Base-by-base conservation (phyloP, 2,797 vertebrate species). In the Danio albolineatus region DNA sequence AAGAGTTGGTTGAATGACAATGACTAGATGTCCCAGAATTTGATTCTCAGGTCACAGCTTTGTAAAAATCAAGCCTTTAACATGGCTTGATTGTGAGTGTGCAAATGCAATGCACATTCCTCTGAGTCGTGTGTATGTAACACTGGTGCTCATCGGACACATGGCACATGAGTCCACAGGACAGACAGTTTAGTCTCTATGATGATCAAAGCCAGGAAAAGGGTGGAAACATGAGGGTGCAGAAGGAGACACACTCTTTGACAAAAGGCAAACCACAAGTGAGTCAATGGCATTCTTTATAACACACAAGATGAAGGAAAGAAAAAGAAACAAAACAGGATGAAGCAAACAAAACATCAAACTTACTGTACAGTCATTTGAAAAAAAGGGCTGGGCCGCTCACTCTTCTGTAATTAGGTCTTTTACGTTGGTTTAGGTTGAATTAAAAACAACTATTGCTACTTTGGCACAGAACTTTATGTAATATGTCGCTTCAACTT, bases 401-500 rank as follows among this genome's bases (percentile, higher is more conserved):
- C 90, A 66, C 89, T 87, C 16, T 93, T 92, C 91, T 93, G 88
- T 92, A 92, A 92, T 94, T 93, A 94, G 91, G 85, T 90, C 87
- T 88, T 88, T 91, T 88, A 86, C 87, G 87, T 89, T 89, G 90
- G 89, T 92, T 91, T 90, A 89, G 92, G 89, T 90, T 89, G 91
- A 92, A 90, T 92, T 91, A 91, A 93, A 92, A 91, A 92, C 90
- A 89, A 88, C 89, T 87, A 90, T 91, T 91, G 89, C 88, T 89
- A 92, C 90, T 91, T 86, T 90, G 92, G 89, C 86, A 81, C 89
- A 87, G 87, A 86, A 88, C 90, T 28, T 28, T 89, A 89, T 91
- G 92, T 93, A 92, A 91, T 92, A 86, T 89, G 92, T 92, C 90
- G 93, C 85, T 92, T 92, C 91, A 92, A 89, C 88, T 91, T 94